Evolutionary conservation across 2,888 invertebrate genomes (phyloP).

Genomic region (Drosophila limbata): DNA sequence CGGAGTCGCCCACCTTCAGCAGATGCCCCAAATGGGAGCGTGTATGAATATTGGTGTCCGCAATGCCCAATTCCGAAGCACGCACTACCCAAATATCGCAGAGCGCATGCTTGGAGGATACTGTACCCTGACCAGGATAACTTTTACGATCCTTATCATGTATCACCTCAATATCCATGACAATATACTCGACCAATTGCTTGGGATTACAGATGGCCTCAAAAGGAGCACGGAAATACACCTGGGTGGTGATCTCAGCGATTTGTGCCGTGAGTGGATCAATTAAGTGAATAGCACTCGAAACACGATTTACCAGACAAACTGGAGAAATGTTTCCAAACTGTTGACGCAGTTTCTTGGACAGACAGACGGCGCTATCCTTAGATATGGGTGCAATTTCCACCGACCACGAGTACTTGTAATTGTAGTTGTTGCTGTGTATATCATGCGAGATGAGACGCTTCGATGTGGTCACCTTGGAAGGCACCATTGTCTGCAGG

Average conservation of each 20-base stretch:
- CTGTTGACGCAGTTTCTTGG: constrained; percentile 93
- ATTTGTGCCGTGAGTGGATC: constrained; percentile 96
- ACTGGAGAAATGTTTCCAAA: constrained; percentile 95
- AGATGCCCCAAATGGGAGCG: constrained; percentile 97
- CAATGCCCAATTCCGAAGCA: constrained; percentile 93
- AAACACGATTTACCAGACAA: constrained; percentile 94
- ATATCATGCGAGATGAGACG: constrained; percentile 98
- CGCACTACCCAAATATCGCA: constrained; percentile 98
- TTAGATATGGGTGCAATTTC: constrained; percentile 99
- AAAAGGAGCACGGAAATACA: constrained; percentile 95
- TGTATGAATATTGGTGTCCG: constrained; percentile 93
- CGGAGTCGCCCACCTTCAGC: constrained; percentile 96
- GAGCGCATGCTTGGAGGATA: constrained; percentile 94
- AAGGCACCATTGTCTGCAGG: constrained; percentile 93
- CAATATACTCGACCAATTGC: constrained; percentile 95
- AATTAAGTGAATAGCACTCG: constrained; percentile 95
- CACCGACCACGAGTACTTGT: constrained; percentile 97
- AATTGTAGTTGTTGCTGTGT: constrained; percentile 98
- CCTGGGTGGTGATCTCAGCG: constrained; percentile 92
- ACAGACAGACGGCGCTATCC: constrained; percentile 95
- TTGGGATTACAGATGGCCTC: constrained; percentile 95
- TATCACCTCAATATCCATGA: constrained; percentile 94
- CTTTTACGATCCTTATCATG: constrained; percentile 89
- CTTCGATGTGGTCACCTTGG: constrained; percentile 95
- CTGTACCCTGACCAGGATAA: constrained; percentile 94